phyloP scores from a whole-genome alignment of 2,797 vertebrate species.

The Chaunax sp. region DNA sequence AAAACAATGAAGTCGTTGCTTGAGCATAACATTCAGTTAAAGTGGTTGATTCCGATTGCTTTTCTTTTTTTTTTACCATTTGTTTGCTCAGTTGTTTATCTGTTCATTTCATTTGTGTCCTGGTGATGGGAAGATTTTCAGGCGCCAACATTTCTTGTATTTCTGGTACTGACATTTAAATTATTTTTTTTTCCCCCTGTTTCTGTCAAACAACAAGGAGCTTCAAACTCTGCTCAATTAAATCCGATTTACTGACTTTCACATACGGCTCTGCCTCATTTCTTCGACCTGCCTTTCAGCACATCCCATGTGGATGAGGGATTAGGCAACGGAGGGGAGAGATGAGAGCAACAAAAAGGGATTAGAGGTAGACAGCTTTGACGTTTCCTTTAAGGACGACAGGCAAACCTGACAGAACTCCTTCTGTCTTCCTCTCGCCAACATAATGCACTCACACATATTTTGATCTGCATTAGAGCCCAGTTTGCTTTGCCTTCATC shows the following conservation, averaged over 20 bases:
- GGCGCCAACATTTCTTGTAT: too few species aligned
- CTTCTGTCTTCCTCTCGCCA: slow-evolving; percentile 15
- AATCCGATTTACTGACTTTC: neutral
- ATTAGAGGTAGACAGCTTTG: slow-evolving; percentile 31
- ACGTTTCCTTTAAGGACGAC: slow-evolving; percentile 32
- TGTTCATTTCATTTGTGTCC: neutral
- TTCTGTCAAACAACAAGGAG: slow-evolving; percentile 4
- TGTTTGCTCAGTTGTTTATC: neutral
- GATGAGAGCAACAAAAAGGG: slow-evolving; percentile 10
- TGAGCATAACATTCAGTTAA: neutral
- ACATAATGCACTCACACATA: slow-evolving; percentile 25
- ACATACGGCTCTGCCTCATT: slow-evolving; percentile 12
- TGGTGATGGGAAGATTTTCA: too few species aligned
- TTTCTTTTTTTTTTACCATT: too few species aligned
- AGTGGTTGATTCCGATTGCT: neutral
- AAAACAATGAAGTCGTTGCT: slow-evolving; percentile 31
- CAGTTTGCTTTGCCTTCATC: neutral
- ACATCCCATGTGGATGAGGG: neutral
- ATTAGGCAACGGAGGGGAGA: neutral
- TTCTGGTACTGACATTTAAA: too few species aligned
- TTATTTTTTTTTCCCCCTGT: too few species aligned
- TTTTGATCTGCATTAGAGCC: slow-evolving; percentile 25
- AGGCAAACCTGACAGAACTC: slow-evolving; percentile 5
- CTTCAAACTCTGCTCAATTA: neutral
- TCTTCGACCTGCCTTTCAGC: slow-evolving; percentile 17